These are phyloP conservation scores for Camponotus floridanus DNA, from an alignment of 1,140 invertebrate genomes.

Conservation along the genomic window DNA sequence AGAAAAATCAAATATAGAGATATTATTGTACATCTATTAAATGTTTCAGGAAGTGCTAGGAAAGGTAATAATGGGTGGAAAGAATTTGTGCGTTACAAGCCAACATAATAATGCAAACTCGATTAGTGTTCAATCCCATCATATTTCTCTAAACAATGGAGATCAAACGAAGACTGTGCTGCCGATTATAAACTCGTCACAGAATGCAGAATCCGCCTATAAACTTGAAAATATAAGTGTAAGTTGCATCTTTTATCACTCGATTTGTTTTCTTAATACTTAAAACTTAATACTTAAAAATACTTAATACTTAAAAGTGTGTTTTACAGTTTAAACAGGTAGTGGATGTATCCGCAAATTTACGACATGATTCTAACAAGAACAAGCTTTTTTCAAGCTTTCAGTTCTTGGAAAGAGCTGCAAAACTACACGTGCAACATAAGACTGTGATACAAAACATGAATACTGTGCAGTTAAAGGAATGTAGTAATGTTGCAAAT, in stretches of 20 bases:
- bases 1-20: conserved; percentile 17
- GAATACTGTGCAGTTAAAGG: conserved; percentile 69
- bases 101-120: conserved; percentile 77
- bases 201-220: conserved; percentile 69
- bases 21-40: neutral
- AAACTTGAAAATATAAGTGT: conserved; percentile 68
- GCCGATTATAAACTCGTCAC: conserved; percentile 67
- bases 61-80: conserved; percentile 82
- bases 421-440: conserved; percentile 72
- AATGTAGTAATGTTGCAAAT: conserved; percentile 74
- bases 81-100: conserved; percentile 79
- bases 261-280: neutral
- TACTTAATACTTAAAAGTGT: neutral
- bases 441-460: conserved; percentile 76
- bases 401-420: conserved; percentile 55
- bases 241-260: neutral
- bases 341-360: conserved; percentile 74
- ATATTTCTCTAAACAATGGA: conserved; percentile 77
- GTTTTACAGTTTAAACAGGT: conserved; percentile 76
- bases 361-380: conserved; percentile 77
- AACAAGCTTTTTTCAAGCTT: conserved; percentile 69
- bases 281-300: conserved; percentile 22
- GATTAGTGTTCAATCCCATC: conserved; percentile 76
- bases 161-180: conserved; percentile 77
- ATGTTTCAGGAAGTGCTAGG: conserved; percentile 81